A percentile compares a stretch with the other conserved stretches of the same genome.
These are phyloP conservation scores for Apamea sordens DNA, from an alignment of 2,888 invertebrate species.

Conservation along the genomic window DNA sequence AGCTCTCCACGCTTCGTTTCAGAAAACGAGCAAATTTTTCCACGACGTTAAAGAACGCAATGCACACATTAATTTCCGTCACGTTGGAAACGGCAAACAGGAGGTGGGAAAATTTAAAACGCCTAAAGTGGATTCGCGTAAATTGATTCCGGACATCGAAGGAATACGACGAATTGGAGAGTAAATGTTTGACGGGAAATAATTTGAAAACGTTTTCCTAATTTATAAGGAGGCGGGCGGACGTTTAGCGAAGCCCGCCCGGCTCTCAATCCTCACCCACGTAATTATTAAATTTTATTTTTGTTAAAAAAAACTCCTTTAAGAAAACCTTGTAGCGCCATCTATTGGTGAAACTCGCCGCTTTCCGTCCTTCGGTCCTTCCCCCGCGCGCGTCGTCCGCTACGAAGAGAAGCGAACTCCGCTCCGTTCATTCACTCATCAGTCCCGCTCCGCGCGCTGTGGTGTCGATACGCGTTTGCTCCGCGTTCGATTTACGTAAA, in stretches of 20 bases:
- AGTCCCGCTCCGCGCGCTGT: conserved; percentile 83
- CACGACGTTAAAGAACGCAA: conserved; percentile 76
- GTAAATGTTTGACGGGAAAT: conserved; percentile 85
- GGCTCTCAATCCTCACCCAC: conserved; percentile 66
- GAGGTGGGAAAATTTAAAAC: conserved; percentile 82
- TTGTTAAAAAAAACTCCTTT: conserved; percentile 54
- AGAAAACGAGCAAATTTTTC: conserved; percentile 73
- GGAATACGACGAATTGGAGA: conserved; percentile 80
- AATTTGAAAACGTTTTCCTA: conserved; percentile 86
- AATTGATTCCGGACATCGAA: conserved; percentile 87
- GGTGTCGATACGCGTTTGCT: conserved; percentile 64
- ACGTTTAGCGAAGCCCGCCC: conserved; percentile 62
- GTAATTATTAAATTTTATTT: conserved; percentile 74
- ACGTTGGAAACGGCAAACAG: conserved; percentile 80
- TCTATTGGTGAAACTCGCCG: conserved; percentile 73
- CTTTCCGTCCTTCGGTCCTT: conserved; percentile 56
- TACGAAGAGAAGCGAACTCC: conserved; percentile 67
- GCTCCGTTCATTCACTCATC: conserved; percentile 80
- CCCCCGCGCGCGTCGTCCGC: conserved; percentile 68
- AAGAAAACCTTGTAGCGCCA: conserved; percentile 76
- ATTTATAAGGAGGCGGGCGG: conserved; percentile 80
- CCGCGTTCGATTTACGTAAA: conserved; percentile 72
- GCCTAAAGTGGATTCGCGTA: conserved; percentile 81
- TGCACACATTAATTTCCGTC: conserved; percentile 88
- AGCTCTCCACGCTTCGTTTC: conserved; percentile 68